Evolutionary conservation across 2,888 invertebrate genomes (phyloP), one percentile per base, ranked within the genome.

Genomic region (Rotaria socialis): DNA sequence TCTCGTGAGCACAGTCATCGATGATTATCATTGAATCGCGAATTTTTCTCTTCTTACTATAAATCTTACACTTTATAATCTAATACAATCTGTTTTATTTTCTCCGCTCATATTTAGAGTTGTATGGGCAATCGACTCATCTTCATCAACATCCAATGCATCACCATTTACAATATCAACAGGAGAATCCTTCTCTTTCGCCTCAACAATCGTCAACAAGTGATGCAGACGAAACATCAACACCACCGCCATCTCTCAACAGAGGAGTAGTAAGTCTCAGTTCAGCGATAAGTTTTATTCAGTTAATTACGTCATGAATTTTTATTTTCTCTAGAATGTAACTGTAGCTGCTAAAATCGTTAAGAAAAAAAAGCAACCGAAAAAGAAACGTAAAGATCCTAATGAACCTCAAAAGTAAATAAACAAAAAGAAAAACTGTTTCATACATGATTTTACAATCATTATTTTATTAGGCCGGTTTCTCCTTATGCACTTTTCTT

Each of bases 341-440:
- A 80, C 43, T 80, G 43, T 80, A 2, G 35, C 67, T 47, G n/a
- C 43, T 43, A 80, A 80, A 47, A 50, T 85, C 10, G 80, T 84
- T 6, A 90, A 90, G 88, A 89, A 89, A 50, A 89, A 90, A 87
- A 89, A 90, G 27, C 94, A 95, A 85, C 96, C 96, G 92, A 95
- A 95, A 92, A 96, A 96, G 93, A 52, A 52, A 52, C 52, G 52
- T 3, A 52, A 52, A 52, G 52, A 52, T 52, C 52, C 52, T 14
- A 52, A 96, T 92, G 96, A 97, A 92, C 97, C 97, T 52, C 95
- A 96, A 92, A 97, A 97, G 96, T 96, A 93, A 93, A 94, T 92
- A 16, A 87, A 74, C 84, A 52, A 16, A 16, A 52, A 74, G 84
- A 52, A 16, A 16, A 52, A 14, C 11, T 11, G 52, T 52, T 52